Evolutionary conservation across 2,888 invertebrate genomes (phyloP).

Genomic region (Acanthosepion pharaonis): DNA sequence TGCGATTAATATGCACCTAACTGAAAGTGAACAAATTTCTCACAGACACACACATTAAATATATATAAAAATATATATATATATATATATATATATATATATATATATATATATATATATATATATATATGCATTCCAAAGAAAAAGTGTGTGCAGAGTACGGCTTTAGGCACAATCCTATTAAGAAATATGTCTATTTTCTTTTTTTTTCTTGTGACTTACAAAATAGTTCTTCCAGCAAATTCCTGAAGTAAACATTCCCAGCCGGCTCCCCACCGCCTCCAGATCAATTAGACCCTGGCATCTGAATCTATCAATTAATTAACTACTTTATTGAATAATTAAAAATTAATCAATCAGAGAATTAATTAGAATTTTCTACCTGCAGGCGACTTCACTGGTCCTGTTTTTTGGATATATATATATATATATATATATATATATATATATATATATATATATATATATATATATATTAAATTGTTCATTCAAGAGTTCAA

Average conservation of each 20-base stretch:
- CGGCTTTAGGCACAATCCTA: not conserved
- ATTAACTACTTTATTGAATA: not conserved
- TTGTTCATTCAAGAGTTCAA: not conserved
- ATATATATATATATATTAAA: not conserved
- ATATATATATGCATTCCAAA: too few relatives aligned
- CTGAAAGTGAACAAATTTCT: too few relatives aligned
- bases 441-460: too few relatives aligned
- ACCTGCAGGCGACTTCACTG: not conserved
- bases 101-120: too few relatives aligned
- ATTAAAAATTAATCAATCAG: conserved; percentile 20
- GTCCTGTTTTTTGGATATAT: not conserved
- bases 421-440: too few relatives aligned
- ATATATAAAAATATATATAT: too few relatives aligned
- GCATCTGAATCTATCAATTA: conserved; percentile 18
- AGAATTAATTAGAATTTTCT: not conserved
- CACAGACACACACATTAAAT: too few relatives aligned
- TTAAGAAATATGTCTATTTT: not conserved
- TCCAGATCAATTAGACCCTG: not conserved
- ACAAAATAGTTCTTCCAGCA: not conserved
- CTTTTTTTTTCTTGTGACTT: not conserved
- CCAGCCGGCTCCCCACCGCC: not conserved
- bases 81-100: too few relatives aligned
- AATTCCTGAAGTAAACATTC: not conserved
- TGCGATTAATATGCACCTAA: too few relatives aligned
- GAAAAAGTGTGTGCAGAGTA: not conserved